Conservation (phyloP, 2,888 invertebrate genomes). For the Timema podura region DNA sequence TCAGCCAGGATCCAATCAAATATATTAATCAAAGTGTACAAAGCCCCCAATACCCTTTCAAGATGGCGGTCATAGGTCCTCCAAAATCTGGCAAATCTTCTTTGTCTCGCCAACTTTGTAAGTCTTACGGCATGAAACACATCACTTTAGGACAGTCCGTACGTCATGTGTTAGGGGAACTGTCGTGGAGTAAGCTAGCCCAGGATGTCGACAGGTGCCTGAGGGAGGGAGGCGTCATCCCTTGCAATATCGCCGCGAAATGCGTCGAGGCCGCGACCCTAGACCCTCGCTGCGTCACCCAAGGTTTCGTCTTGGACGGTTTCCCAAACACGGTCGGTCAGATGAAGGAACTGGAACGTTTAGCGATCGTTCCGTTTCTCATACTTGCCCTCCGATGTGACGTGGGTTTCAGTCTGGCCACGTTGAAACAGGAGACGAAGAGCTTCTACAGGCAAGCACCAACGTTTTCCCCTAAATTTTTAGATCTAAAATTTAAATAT, state of each 20-base stretch:
- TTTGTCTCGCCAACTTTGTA: background rate
- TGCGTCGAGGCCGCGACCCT: background rate
- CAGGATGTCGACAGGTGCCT: background rate
- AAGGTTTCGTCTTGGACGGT: conserved; percentile 1
- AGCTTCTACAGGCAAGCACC: no score
- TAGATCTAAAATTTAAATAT: no score
- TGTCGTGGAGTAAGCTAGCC: background rate
- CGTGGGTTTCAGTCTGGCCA: no score
- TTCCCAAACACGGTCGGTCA: background rate
- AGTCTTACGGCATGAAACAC: background rate
- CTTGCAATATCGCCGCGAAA: background rate
- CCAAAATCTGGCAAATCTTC: background rate
- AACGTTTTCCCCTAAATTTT: no score
- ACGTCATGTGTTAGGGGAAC: background rate
- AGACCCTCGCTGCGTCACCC: background rate
- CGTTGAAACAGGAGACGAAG: no score
- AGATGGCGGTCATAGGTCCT: background rate
- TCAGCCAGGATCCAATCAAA: conserved; percentile 7
- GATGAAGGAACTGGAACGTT: background rate
- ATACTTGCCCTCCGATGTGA: no score
- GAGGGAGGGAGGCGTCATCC: background rate
- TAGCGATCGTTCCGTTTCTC: no score
- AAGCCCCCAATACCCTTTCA: background rate
- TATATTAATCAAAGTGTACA: background rate
- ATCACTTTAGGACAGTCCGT: background rate